Evolutionary conservation across 2,797 vertebrate species (phyloP).

Genomic region (Gila robusta): DNA sequence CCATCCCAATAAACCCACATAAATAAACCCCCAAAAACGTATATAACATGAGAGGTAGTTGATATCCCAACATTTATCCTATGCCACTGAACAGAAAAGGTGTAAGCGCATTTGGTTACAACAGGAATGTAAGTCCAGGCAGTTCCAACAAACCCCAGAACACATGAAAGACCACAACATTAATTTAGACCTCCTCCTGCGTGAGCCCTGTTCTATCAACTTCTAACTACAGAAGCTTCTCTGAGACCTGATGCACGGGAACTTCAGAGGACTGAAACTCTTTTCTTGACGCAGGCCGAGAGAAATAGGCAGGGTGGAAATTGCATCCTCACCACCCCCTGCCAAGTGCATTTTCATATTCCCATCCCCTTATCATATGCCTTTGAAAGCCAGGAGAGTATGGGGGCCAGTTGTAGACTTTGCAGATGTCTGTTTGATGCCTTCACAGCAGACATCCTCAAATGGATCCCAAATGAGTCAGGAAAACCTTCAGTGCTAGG

Average conservation of each 20-base stretch:
- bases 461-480: constrained; percentile 73
- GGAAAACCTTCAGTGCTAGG: constrained; percentile 67
- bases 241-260: constrained; percentile 69
- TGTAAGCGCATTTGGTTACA: background rate
- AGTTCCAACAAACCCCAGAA: constrained; percentile 12
- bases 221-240: constrained; percentile 63
- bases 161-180: constrained; percentile 32
- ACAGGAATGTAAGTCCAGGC: constrained; percentile 11
- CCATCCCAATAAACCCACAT: background rate
- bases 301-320: constrained; percentile 76
- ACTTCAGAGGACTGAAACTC: constrained; percentile 74
- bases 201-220: constrained; percentile 69
- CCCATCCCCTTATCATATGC: constrained; percentile 76
- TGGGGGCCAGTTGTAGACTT: constrained; percentile 60
- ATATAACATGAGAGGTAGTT: background rate
- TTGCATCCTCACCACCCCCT: constrained; percentile 77
- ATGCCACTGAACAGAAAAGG: constrained; percentile 9
- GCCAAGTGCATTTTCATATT: constrained; percentile 82
- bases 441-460: constrained; percentile 68
- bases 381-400: constrained; percentile 74
- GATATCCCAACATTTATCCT: background rate
- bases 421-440: constrained; percentile 72
- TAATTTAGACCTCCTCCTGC: constrained; percentile 68
- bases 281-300: constrained; percentile 71
- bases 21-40: background rate